Percentiles rank a stretch among this genome's conserved stretches.
These are phyloP conservation scores for Anastatus disparis DNA, from an alignment of 1,140 invertebrate species.

Conservation along the genomic window DNA sequence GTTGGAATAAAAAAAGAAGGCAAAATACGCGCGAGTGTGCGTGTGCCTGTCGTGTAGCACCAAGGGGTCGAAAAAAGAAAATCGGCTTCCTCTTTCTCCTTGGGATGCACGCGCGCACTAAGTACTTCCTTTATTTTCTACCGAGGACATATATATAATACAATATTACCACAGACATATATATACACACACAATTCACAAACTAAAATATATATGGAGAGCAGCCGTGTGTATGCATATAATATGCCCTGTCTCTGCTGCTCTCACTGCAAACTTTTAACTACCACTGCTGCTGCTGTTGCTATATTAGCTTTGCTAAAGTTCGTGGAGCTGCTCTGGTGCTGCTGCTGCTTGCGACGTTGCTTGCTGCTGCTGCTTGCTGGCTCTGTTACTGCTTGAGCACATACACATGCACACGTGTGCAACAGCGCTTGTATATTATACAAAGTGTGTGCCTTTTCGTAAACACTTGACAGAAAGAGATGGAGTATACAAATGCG, in stretches of 20 bases:
- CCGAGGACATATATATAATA: too few species aligned
- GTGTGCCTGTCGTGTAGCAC: too few species aligned
- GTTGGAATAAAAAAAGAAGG: too few species aligned
- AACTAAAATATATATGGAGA: background rate
- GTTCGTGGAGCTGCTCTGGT: background rate
- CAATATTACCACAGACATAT: too few species aligned
- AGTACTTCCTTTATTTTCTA: too few species aligned
- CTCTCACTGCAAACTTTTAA: too few species aligned
- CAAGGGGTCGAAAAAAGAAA: too few species aligned
- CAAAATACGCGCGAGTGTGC: too few species aligned
- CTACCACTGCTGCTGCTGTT: background rate
- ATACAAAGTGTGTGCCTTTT: too few species aligned
- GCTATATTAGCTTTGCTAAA: too few species aligned
- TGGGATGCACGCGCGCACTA: constrained; percentile 10
- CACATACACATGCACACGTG: background rate
- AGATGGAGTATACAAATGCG: background rate
- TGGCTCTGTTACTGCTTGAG: background rate
- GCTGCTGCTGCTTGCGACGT: background rate
- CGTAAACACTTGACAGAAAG: background rate
- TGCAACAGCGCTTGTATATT: background rate
- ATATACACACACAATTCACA: too few species aligned
- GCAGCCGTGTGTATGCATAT: background rate
- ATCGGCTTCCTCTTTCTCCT: constrained; percentile 7
- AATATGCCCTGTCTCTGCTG: background rate
- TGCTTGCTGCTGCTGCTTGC: background rate